Base-by-base conservation (phyloP, 1,140 invertebrate genomes). In the Maconellicoccus hirsutus region DNA sequence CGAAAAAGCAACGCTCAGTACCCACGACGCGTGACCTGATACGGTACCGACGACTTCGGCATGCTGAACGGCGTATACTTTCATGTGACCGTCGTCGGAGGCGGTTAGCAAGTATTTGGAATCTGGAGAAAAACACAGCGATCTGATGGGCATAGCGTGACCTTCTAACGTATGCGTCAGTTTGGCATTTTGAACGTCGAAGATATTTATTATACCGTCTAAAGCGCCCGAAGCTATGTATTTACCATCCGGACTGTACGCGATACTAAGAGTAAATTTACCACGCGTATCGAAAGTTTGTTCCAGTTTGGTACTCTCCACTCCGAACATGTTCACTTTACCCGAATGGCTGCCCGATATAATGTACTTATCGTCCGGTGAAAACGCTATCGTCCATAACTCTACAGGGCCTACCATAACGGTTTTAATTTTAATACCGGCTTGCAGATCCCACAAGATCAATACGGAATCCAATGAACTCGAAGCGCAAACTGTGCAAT, bases 181-280 rank as follows among this genome's bases (percentile, higher is more conserved):
- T 82, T 95, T 96, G 66, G 93, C 93, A 75, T 93, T 88, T 0
- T 70, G 33, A 12, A 97, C 91, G 83, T 98, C 95, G 82, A 98
- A 96, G 52, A 98, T 90, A 78, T 94, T 95, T 22, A 98, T 96
- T 74, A 97, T 95, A 4, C 95, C 96, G 82, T 98, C 94, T 76
- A 96, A 89, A 3, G 94, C 93, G 59, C 94, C 94, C 79, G 92
- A 95, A 0, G 94, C 95, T 59, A 87, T 82, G 77, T 93, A 96
- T 83, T 96, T 96, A 27, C 94, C 95, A 88, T 98, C 94, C 6
- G 94, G 94, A 82, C 95, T 98, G 86, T 95, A 98, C 29, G 94
- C 94, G 77, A 97, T 89, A 81, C 94, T 97, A 1, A 97, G 81
- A 59, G 91, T 95, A 79, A 97, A 98, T 85, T 97, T 97, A 63